Percentiles rank a stretch among this genome's conserved stretches.
phyloP scores from a whole-genome alignment of 2,797 vertebrate genomes.

The Ambastaia sidthimunki region DNA sequence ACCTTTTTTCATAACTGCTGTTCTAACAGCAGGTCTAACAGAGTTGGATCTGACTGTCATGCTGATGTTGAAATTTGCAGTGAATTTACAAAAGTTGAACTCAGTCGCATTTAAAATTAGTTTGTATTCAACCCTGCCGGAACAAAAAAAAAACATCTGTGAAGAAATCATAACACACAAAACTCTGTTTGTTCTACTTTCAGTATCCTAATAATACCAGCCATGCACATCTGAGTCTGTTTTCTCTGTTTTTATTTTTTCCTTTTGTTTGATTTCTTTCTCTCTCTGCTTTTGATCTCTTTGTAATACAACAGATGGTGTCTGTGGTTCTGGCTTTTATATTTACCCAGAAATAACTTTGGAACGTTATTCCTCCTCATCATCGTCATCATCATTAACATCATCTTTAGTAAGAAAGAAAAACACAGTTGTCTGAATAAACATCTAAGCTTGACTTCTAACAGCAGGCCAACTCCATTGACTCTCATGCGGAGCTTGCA shows the following conservation, averaged over 20 bases:
- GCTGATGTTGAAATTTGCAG: background rate
- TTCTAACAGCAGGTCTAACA: background rate
- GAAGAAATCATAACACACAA: conserved; percentile 15
- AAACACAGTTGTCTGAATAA: conserved; percentile 26
- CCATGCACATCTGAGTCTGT: conserved; percentile 23
- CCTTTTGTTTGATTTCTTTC: conserved; percentile 27
- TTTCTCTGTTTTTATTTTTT: conserved; percentile 4
- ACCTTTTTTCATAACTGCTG: background rate
- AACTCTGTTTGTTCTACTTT: conserved; percentile 36
- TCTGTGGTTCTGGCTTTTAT: conserved; percentile 35
- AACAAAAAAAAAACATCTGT: background rate
- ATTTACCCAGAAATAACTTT: conserved; percentile 38
- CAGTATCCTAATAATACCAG: conserved; percentile 11
- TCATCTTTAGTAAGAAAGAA: conserved; percentile 22
- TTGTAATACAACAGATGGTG: conserved; percentile 38
- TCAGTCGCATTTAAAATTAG: conserved; percentile 1
- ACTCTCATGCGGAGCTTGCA: conserved; percentile 23
- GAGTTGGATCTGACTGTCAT: background rate
- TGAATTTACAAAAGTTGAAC: background rate
- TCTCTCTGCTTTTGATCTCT: conserved; percentile 36
- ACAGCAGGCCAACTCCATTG: conserved; percentile 7
- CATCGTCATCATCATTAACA: conserved; percentile 2
- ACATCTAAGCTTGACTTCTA: background rate
- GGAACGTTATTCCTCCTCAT: conserved; percentile 15
- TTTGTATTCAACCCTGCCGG: conserved; percentile 1